Evolutionary conservation across 2,888 invertebrate genomes (phyloP), one percentile per base, ranked within the genome.

Genomic region (Ceratothoa steindachneri): DNA sequence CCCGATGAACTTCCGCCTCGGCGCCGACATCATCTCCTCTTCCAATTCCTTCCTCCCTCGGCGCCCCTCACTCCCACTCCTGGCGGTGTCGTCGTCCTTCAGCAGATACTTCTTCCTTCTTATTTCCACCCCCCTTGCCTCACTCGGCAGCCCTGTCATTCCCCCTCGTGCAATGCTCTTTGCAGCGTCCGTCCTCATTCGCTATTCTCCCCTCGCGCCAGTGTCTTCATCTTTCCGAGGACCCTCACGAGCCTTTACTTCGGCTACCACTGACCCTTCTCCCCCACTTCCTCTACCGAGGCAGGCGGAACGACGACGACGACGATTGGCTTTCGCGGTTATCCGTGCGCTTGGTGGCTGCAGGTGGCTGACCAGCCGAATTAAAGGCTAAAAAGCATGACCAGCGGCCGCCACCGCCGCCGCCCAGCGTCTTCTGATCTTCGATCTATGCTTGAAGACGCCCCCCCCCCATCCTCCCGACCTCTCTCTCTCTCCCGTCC

Each of bases 1-100:
- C 60, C 24, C 60, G 60, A 60, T 60, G 22, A 60, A 60, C 60
- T 60, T 60, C 60, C 60, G 60, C 60, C 55, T 55, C 55, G 55
- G 55, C 55, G 55, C 55, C 55, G 55, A 15, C 55, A 55, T 55
- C 55, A n/a, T n/a, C n/a, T n/a, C n/a, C n/a, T n/a, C n/a, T n/a
- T n/a, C n/a, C n/a, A n/a, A n/a, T n/a, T n/a, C n/a, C n/a, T n/a
- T 22, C 55, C 24, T 55, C 55, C 55, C 55, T 55, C 55, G 5
- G 41, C 15, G 41, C n/a, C n/a, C n/a, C n/a, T n/a, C n/a, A n/a
- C n/a, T n/a, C n/a, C n/a, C n/a, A n/a, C n/a, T n/a, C n/a, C n/a
- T n/a, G n/a, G n/a, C n/a, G n/a, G n/a, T n/a, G n/a, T 15, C 7
- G 9, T 41, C 15, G 41, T 55, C 55, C 24, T 55, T 55, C 55